Conservation (phyloP, 2,797 vertebrate genomes). For the Enteromius afrohamiltoni region DNA sequence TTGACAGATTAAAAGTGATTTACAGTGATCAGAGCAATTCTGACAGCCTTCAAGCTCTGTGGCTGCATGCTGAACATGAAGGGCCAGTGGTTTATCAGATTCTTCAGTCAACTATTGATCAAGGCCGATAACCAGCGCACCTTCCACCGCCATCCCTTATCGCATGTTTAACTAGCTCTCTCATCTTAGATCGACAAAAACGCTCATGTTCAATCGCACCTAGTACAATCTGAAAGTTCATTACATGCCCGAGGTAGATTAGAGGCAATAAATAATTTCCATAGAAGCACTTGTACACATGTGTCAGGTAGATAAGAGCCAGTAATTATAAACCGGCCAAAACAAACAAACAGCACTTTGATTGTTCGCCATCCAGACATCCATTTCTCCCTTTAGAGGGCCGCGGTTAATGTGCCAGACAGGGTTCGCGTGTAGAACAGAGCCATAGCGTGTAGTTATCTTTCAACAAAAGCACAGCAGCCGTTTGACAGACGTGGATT, state of each 20-base stretch:
- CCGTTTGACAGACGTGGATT: neutral
- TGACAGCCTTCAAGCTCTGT: constrained; percentile 7
- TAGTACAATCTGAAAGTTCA: constrained; percentile 29
- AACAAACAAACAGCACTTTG: constrained; percentile 41
- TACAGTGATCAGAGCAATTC: constrained; percentile 6
- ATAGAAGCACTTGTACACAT: constrained; percentile 29
- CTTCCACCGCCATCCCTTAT: neutral
- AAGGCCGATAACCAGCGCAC: constrained; percentile 11
- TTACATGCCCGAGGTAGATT: constrained; percentile 24
- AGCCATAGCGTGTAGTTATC: constrained; percentile 15
- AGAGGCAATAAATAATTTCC: constrained; percentile 41
- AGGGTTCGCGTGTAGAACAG: neutral
- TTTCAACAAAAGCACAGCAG: constrained; percentile 15
- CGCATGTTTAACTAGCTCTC: constrained; percentile 17
- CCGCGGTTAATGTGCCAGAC: neutral
- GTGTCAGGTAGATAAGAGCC: constrained; percentile 41
- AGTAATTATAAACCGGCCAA: constrained; percentile 40
- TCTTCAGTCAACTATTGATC: constrained; percentile 32
- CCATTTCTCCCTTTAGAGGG: constrained; percentile 19
- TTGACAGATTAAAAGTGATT: constrained; percentile 27
- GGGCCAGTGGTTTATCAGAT: neutral
- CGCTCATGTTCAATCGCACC: neutral
- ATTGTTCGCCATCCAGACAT: constrained; percentile 47
- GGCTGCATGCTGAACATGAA: neutral
- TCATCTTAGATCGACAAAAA: constrained; percentile 21